These are phyloP conservation scores for Cotesia typhae DNA, from an alignment of 1,140 invertebrate genomes.

Conservation along the genomic window DNA sequence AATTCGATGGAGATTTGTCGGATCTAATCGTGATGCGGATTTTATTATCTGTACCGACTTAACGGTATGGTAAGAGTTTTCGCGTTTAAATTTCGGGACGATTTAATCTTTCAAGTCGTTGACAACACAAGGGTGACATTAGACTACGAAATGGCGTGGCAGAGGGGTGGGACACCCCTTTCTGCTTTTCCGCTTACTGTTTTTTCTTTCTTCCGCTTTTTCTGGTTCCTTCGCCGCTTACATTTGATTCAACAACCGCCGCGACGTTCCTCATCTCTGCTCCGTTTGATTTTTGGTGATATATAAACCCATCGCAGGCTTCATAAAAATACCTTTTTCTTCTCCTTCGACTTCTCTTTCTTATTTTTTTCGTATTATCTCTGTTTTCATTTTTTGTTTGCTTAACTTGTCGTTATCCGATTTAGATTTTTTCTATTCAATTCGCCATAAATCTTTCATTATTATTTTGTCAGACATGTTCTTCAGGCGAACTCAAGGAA, in stretches of 20 bases:
- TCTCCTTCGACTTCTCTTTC: background rate
- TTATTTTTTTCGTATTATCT: too few species aligned
- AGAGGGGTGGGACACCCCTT: conserved; percentile 34
- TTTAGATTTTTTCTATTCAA: too few species aligned
- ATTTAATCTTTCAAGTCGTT: conserved; percentile 39
- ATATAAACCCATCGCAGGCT: background rate
- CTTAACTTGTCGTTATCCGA: too few species aligned
- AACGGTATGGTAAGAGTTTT: conserved; percentile 13
- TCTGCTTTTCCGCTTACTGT: conserved; percentile 10
- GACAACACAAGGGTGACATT: conserved; percentile 32
- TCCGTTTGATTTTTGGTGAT: background rate
- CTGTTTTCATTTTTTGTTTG: too few species aligned
- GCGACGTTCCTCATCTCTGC: background rate
- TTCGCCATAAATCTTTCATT: conserved; percentile 1
- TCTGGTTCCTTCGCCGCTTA: background rate
- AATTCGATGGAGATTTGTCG: too few species aligned
- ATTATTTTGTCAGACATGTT: background rate
- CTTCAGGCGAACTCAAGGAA: conserved; percentile 24
- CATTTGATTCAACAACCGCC: conserved; percentile 4
- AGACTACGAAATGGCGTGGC: conserved; percentile 44
- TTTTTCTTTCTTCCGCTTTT: conserved; percentile 1
- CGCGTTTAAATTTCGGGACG: conserved; percentile 29
- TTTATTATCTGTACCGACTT: too few species aligned
- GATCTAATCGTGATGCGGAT: too few species aligned
- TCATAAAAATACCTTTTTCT: background rate